Base-by-base conservation (phyloP, 2,797 vertebrate species). In the Xenopus petersii region DNA sequence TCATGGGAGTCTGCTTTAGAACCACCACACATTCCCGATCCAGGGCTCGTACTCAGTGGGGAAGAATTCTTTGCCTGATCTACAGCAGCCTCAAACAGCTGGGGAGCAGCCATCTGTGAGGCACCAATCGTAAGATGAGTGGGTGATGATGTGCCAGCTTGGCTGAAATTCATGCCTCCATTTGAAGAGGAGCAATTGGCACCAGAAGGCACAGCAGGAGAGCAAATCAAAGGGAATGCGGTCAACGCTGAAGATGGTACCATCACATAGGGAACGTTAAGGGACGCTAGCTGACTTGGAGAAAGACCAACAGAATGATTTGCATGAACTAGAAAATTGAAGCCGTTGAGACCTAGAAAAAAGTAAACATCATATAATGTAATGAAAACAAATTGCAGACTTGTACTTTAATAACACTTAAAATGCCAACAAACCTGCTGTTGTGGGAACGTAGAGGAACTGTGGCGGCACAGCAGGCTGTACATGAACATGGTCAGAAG, bases 191-290 rank as follows among this genome's bases (percentile, higher is more conserved):
- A 81, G 0, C 86, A 61, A 8, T 84, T 79, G 0, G 86, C 80
- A 70, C 77, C 24, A 1, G 89, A 80, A 13, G 91, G 79, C 4
- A 89, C 51, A 1, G 93, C 71, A 0, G 92, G 88, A 75, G 93
- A 95, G 42, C 87, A 93, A 71, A 95, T 21, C 12, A 95, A 77
- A 1, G 93, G 91, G 75, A 94, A 93, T 16, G 90, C 88, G 66
- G 90, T 83, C 58, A 95, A 80, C 1, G 93, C 79, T 0, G 93
- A 70, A 3, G 94, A 91, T 0, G 94, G 94, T 54, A 98, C 63
- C 82, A 98, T 79, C 58, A 98, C 86, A 76, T 90, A 98, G 0
- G 94, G 95, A 58, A 97, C 66, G 0, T 93, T 86, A 75, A 96
- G 79, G 6, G 94, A 81, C 8, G 93, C 86, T 42, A 94, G 73